Evolutionary conservation across 2,888 invertebrate genomes (phyloP).

Genomic region (Campaea margaritaria): DNA sequence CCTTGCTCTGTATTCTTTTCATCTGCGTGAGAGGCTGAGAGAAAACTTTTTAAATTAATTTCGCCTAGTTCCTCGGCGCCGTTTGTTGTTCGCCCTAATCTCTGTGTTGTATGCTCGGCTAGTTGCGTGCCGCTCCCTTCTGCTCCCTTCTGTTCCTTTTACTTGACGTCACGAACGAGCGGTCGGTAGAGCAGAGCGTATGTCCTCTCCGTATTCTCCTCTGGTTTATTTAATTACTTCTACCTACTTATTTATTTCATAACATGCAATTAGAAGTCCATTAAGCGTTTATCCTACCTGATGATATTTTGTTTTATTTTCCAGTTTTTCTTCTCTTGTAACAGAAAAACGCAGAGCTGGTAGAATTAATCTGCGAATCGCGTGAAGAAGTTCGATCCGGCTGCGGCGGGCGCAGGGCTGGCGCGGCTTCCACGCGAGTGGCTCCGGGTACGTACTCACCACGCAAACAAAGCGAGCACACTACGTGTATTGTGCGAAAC

Average conservation of each 20-base stretch:
- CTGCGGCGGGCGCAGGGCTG: too few relatives aligned
- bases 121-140: not conserved
- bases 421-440: too few relatives aligned
- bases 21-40: constrained; percentile 18
- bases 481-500: constrained; percentile 1
- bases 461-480: constrained; percentile 4
- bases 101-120: constrained; percentile 1
- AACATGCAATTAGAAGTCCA: constrained; percentile 4
- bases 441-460: not conserved
- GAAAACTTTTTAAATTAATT: constrained; percentile 22
- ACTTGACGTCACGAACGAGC: not conserved
- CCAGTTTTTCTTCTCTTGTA: too few relatives aligned
- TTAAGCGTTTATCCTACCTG: not conserved
- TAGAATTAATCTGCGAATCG: constrained; percentile 26
- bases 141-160: not conserved
- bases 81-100: not conserved
- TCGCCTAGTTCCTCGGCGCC: not conserved
- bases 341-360: not conserved
- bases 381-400: constrained; percentile 16
- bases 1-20: constrained; percentile 26
- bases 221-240: too few relatives aligned
- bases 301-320: not conserved
- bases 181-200: too few relatives aligned
- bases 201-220: too few relatives aligned
- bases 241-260: not conserved